Evolutionary conservation across 37 sponge, comb jelly and placozoan genomes (phyloP).

Genomic region (Spongilla lacustris): DNA sequence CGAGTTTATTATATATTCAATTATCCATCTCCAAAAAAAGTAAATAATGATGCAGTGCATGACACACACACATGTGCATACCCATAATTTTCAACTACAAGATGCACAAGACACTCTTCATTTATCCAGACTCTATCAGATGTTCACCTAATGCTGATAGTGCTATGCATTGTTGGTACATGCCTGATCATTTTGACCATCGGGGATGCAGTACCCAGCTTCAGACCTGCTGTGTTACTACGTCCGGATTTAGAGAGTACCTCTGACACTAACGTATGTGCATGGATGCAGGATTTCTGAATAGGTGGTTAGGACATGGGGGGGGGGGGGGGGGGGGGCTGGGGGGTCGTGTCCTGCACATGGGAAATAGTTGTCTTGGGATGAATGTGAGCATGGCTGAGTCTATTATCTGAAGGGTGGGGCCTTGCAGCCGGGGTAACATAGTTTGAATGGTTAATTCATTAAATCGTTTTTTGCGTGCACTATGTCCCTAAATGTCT

Average conservation of each 20-base stretch:
- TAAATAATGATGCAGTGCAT: background rate
- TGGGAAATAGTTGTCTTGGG: too few species aligned
- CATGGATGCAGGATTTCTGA: background rate
- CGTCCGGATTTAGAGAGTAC: background rate
- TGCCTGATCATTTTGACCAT: background rate
- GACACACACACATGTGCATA: background rate
- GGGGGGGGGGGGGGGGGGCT: too few species aligned
- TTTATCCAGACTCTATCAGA: background rate
- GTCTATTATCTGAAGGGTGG: too few species aligned
- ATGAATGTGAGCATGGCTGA: too few species aligned
- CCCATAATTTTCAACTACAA: background rate
- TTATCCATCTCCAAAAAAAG: constrained; percentile 15
- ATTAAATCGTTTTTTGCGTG: too few species aligned
- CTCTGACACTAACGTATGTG: background rate
- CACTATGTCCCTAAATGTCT: too few species aligned
- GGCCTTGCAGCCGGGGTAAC: too few species aligned
- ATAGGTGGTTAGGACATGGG: background rate
- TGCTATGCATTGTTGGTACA: background rate
- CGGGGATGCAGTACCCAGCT: background rate
- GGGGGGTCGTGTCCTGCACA: too few species aligned
- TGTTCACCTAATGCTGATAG: background rate
- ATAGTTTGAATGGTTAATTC: too few species aligned
- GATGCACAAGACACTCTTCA: too few species aligned
- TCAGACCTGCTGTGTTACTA: background rate
- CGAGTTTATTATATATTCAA: constrained; percentile 29